Conservation (phyloP, 2,888 invertebrate species). For the Pseudanteris insignis region DNA sequence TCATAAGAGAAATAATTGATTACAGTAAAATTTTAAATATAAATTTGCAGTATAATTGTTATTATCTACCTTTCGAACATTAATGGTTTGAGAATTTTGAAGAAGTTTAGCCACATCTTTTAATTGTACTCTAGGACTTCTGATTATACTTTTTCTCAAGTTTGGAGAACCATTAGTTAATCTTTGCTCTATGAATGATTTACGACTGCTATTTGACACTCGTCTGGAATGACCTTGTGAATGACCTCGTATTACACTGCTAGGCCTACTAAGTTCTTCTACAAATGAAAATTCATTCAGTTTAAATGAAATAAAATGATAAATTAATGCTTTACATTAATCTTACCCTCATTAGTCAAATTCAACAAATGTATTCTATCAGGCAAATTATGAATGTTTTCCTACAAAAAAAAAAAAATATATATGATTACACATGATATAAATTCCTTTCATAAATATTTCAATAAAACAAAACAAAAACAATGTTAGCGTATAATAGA, state of each 20-base stretch:
- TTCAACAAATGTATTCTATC: conserved; percentile 51
- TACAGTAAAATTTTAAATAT: too few relatives aligned
- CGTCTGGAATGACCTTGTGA: conserved; percentile 34
- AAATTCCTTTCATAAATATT: too few relatives aligned
- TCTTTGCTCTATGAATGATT: conserved; percentile 9
- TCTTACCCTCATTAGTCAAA: conserved; percentile 52
- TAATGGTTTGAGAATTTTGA: conserved; percentile 57
- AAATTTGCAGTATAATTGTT: too few relatives aligned
- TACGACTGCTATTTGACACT: conserved; percentile 9
- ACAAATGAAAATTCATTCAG: too few relatives aligned
- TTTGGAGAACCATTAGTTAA: conserved; percentile 9
- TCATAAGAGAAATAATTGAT: too few relatives aligned
- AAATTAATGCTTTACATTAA: too few relatives aligned
- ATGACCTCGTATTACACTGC: too few relatives aligned
- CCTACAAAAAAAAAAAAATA: conserved; percentile 48
- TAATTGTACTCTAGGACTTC: conserved; percentile 57
- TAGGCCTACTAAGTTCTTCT: too few relatives aligned
- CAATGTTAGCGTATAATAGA: too few relatives aligned
- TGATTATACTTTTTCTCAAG: conserved; percentile 31
- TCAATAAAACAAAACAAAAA: too few relatives aligned
- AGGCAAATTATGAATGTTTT: conserved; percentile 49
- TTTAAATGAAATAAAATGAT: too few relatives aligned
- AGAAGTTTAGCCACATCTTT: conserved; percentile 60
- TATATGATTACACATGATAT: too few relatives aligned
- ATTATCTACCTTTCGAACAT: conserved; percentile 53